phyloP scores from a whole-genome alignment of 2,888 invertebrate species.

The Pristionchus mayeri region DNA sequence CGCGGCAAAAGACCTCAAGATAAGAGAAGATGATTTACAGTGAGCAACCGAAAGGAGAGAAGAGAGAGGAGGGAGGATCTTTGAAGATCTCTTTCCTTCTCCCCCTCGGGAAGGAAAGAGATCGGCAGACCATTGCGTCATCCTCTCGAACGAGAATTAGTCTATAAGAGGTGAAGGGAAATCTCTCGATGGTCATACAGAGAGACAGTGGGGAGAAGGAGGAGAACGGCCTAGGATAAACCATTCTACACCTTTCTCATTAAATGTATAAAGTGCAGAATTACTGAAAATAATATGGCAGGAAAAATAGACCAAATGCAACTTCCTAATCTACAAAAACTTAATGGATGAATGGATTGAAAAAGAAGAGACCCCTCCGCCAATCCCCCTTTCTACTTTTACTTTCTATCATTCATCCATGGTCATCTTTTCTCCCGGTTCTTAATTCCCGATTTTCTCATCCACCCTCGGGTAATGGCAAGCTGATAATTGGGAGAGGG shows the following conservation, averaged over 20 bases:
- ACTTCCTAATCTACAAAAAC: neutral
- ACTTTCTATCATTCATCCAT: neutral
- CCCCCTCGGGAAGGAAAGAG: neutral
- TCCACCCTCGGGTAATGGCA: neutral
- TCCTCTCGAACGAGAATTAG: neutral
- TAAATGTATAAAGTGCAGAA: neutral
- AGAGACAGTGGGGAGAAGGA: neutral
- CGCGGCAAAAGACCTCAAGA: too few species aligned
- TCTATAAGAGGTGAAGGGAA: neutral
- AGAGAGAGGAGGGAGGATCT: neutral
- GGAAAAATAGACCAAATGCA: neutral
- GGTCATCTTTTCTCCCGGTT: neutral
- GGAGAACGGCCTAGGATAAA: neutral
- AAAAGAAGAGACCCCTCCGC: neutral
- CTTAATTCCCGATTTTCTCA: neutral
- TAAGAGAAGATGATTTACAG: too few species aligned
- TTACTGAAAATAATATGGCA: neutral
- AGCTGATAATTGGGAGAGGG: neutral
- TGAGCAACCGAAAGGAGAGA: neutral
- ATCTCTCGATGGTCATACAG: neutral
- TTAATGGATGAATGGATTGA: neutral
- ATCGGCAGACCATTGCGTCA: conserved; percentile 25
- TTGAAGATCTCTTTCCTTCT: conserved; percentile 10
- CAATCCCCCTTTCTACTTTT: neutral
- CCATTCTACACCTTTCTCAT: neutral